Evolutionary conservation across 2,797 vertebrate genomes (phyloP).

Genomic region (Poeciliopsis presidionis): DNA sequence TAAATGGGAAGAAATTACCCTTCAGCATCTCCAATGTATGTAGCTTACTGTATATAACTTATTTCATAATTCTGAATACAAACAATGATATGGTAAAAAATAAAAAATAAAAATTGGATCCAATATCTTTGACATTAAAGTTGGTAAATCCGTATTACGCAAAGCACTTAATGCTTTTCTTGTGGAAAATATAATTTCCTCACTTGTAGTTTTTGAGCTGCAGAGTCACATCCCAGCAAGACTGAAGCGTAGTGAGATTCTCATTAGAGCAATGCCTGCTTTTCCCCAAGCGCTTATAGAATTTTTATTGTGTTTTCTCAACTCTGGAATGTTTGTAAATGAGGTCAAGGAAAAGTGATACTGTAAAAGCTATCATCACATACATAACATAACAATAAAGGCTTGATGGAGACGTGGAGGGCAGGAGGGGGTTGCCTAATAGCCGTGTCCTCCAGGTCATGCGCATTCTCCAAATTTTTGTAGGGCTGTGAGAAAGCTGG

Average conservation of each 20-base stretch:
- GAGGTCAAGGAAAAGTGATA: neutral
- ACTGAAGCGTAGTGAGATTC: neutral
- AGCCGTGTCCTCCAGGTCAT: neutral
- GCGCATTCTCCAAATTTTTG: neutral
- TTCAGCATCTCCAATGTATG: neutral
- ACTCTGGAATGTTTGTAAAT: neutral
- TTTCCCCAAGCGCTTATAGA: neutral
- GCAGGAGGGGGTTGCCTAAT: neutral
- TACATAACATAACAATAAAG: neutral
- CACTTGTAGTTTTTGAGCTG: neutral
- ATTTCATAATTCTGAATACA: neutral
- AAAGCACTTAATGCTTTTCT: neutral
- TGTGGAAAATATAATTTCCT: neutral
- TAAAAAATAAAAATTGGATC: neutral
- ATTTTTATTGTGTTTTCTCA: neutral
- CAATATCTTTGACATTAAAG: constrained; percentile 1
- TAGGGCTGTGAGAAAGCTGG: neutral
- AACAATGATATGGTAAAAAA: neutral
- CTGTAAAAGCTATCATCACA: neutral
- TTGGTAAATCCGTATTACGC: neutral
- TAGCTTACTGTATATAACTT: neutral
- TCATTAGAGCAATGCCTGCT: neutral
- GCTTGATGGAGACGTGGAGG: neutral
- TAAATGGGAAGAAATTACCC: neutral
- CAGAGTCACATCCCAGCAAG: neutral